Evolutionary conservation across 1,140 invertebrate species (phyloP), one percentile per base, ranked within the genome.

Genomic region (Cydia pomonella): DNA sequence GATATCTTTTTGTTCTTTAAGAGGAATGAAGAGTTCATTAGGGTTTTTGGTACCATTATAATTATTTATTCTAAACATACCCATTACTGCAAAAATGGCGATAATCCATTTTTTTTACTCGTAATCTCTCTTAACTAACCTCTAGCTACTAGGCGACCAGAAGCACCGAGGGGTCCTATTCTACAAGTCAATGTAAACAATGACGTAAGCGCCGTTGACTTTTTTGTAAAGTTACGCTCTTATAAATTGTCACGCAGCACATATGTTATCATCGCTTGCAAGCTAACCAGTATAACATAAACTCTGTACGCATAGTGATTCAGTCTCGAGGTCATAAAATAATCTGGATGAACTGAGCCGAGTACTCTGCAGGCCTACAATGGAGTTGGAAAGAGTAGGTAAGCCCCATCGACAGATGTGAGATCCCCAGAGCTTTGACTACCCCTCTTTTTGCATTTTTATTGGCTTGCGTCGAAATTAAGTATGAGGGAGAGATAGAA

Each of bases 331-430:
- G 10, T 10, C 1, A 59, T 23, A 23, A 23, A 47, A 47, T 23
- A 59, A 59, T 10, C 53, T 59, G 53, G 53, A 2, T 23, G 21
- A 12, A 23, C 10, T 59, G 53, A 59, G 9, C 7, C 18, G 2
- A 23, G n/a, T 18, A 5, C 0, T 23, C 53, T 50, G n/a, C 0
- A 47, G 3, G 9, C 53, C 2, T 23, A 3, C 2, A 23, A 16
- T 53, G n/a, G 21, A 59, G n/a, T n/a, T n/a, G 0, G 7, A 7
- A 53, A 53, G n/a, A 44, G 41, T 38, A 27, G 25, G 3, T 41
- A 75, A 75, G 73, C 74, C 74, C 81, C 77, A 77, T 75, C 77
- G 84, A 84, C 88, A 88, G 87, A 89, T 89, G 87, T 73, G 79
- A 62, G 75, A 64, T 87, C 85, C 82, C 84, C 74, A 47, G 82